phyloP scores from a whole-genome alignment of 2,113 vertebrate genomes.

The Ivindomyrus marchei region DNA sequence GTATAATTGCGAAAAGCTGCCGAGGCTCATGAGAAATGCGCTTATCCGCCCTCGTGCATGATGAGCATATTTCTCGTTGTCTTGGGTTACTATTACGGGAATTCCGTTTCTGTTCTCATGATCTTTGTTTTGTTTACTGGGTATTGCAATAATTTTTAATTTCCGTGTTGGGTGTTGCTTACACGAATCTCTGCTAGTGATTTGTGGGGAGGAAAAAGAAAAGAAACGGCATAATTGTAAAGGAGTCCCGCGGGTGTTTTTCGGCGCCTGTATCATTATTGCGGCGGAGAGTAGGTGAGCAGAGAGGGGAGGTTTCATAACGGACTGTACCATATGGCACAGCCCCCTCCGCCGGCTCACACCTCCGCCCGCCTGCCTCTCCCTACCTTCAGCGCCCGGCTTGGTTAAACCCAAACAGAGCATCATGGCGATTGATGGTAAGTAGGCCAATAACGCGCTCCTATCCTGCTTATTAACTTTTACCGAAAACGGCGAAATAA shows the following conservation, averaged over 20 bases:
- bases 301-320: not conserved
- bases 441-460: slow-evolving; percentile 74
- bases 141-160: not conserved
- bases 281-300: not conserved
- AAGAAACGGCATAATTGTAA: not conserved
- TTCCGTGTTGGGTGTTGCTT: not conserved
- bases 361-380: slow-evolving; percentile 28
- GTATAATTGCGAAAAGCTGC: not conserved
- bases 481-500: not conserved
- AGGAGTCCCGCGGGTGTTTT: not conserved
- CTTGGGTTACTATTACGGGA: not conserved
- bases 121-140: not conserved
- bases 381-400: slow-evolving; percentile 46
- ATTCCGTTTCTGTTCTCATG: not conserved
- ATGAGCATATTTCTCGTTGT: not conserved
- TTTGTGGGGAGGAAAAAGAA: not conserved
- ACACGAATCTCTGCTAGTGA: not conserved
- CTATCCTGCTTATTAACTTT: slow-evolving; percentile 39
- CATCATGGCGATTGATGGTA: slow-evolving; percentile 91
- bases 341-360: not conserved
- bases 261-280: not conserved
- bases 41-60: not conserved
- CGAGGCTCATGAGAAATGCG: not conserved
- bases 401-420: slow-evolving; percentile 71
- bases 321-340: slow-evolving; percentile 37